Evolutionary conservation across 2,888 invertebrate species (phyloP).

Genomic region (Toxonevra muliebris): DNA sequence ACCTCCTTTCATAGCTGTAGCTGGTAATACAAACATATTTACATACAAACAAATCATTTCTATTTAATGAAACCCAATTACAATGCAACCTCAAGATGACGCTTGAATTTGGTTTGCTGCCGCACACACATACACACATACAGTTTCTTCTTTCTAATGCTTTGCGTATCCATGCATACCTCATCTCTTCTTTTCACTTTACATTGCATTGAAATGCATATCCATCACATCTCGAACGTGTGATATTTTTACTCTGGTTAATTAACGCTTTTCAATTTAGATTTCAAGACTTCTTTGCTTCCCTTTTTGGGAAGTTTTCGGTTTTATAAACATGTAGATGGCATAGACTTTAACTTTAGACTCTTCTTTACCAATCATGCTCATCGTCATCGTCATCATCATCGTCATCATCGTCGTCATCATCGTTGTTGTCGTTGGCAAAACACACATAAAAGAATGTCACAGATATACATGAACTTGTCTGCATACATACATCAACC

Average conservation of each 20-base stretch:
- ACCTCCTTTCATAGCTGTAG: too few relatives aligned
- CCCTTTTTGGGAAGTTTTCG: neutral
- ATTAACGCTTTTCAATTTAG: constrained; percentile 34
- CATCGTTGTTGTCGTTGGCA: too few relatives aligned
- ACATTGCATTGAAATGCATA: neutral
- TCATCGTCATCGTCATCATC: neutral
- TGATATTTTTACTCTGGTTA: constrained; percentile 36
- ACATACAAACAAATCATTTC: too few relatives aligned
- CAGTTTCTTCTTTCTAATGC: neutral
- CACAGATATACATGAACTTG: too few relatives aligned
- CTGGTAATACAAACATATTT: too few relatives aligned
- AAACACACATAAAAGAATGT: too few relatives aligned
- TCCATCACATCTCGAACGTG: constrained; percentile 28
- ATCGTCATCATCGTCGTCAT: too few relatives aligned
- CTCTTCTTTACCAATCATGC: neutral
- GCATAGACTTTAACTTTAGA: neutral
- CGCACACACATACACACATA: too few relatives aligned
- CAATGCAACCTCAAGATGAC: too few relatives aligned
- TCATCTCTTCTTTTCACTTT: neutral
- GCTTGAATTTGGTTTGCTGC: too few relatives aligned
- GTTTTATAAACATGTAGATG: neutral
- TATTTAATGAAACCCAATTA: too few relatives aligned
- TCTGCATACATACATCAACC: too few relatives aligned
- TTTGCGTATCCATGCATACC: neutral
- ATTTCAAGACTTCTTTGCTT: neutral